phyloP scores from a whole-genome alignment of 2,113 vertebrate genomes.

The Petroica traversi region DNA sequence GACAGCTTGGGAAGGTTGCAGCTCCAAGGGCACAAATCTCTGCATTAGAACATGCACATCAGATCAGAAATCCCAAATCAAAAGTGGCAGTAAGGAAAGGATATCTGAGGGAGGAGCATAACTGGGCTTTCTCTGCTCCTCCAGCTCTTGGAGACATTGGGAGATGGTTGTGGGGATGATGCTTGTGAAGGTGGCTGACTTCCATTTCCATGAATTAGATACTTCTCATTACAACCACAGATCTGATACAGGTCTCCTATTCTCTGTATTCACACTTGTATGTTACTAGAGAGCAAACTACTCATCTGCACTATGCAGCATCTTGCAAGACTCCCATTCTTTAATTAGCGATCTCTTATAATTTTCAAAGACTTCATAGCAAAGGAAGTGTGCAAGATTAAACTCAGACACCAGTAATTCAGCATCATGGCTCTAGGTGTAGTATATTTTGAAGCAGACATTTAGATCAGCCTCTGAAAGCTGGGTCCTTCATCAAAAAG shows the following conservation, averaged over 20 bases:
- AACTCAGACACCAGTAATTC: neutral
- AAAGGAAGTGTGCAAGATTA: neutral
- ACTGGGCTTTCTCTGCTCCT: neutral
- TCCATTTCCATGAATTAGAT: neutral
- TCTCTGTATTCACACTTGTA: neutral
- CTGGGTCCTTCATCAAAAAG: neutral
- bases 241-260: neutral
- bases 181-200: neutral
- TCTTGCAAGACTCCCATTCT: neutral
- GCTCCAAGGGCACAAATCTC: neutral
- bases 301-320: neutral
- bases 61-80: neutral
- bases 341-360: neutral
- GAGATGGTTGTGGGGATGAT: neutral
- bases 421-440: neutral
- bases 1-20: neutral
- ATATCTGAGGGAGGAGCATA: neutral
- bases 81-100: fast-evolving
- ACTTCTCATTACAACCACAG: neutral
- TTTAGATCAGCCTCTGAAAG: neutral
- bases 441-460: neutral
- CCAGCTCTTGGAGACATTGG: neutral
- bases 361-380: neutral
- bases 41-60: neutral
- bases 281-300: neutral